phyloP scores from a whole-genome alignment of 2,113 vertebrate species.

The Channa maculata region DNA sequence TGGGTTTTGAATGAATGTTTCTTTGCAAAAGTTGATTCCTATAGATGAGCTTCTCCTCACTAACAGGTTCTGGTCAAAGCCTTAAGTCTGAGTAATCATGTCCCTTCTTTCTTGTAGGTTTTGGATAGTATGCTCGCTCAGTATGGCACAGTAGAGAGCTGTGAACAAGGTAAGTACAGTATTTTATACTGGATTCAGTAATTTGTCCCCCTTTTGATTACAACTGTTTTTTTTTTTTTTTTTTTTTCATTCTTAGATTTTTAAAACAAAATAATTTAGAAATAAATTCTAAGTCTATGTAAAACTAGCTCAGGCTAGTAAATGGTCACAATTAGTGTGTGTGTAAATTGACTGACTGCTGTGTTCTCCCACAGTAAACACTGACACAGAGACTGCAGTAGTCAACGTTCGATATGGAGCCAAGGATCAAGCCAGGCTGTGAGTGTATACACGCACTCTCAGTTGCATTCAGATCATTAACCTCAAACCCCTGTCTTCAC shows the following conservation, averaged over 20 bases:
- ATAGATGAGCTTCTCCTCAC: conserved; percentile 37
- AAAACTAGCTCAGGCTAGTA: not conserved
- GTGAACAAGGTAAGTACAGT: conserved; percentile 76
- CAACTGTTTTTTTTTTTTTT: no score
- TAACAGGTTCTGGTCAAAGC: conserved; percentile 39
- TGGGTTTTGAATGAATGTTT: conserved; percentile 34
- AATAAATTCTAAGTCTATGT: not conserved
- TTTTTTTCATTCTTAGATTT: no score
- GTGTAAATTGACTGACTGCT: conserved; percentile 31
- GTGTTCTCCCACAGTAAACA: conserved; percentile 88
- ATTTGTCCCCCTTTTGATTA: no score
- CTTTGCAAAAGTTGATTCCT: conserved; percentile 32
- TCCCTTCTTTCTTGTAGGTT: conserved; percentile 53
- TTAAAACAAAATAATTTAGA: no score
- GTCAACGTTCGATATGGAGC: conserved; percentile 96
- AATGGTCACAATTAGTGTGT: not conserved
- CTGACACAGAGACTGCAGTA: conserved; percentile 97
- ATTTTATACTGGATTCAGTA: not conserved
- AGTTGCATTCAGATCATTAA: conserved; percentile 24
- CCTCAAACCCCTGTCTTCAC: conserved; percentile 19
- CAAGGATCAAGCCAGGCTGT: conserved; percentile 98
- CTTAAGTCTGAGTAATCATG: conserved; percentile 22
- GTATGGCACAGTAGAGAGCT: conserved; percentile 79
- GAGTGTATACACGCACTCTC: conserved; percentile 75
- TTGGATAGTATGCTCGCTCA: conserved; percentile 78